Percentiles rank a stretch among this genome's conserved stretches.
Evolutionary conservation across 2,888 invertebrate genomes (phyloP).

Genomic region (Lasius platythorax): DNA sequence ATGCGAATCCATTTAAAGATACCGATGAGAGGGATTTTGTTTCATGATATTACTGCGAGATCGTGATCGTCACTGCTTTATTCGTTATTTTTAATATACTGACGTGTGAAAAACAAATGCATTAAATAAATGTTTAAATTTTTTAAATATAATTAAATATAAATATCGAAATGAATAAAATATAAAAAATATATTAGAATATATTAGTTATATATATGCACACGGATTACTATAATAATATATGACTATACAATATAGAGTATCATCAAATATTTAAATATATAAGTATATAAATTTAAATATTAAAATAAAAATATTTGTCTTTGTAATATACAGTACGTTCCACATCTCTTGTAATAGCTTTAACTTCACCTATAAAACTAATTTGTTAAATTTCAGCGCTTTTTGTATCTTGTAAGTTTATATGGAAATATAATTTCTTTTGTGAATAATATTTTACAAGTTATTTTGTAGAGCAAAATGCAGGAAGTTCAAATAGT

Average conservation of each 20-base stretch:
- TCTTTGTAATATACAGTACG: not conserved
- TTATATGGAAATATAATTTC: not conserved
- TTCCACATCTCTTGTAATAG: not conserved
- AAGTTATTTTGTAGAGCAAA: too few relatives aligned
- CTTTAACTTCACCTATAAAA: not conserved
- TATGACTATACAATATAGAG: too few relatives aligned
- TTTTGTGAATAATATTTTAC: too few relatives aligned
- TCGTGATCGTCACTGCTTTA: not conserved
- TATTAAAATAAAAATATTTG: not conserved
- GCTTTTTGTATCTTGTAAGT: not conserved
- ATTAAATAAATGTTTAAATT: not conserved
- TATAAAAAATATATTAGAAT: not conserved
- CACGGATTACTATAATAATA: too few relatives aligned
- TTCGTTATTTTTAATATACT: not conserved
- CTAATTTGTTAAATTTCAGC: not conserved
- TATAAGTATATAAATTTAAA: not conserved
- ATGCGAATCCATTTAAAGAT: constrained; percentile 37
- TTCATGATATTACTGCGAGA: not conserved
- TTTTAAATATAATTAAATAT: constrained; percentile 4
- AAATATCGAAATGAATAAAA: not conserved
- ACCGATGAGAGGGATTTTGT: not conserved
- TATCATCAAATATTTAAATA: not conserved
- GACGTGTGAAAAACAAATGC: not conserved
- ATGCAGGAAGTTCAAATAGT: too few relatives aligned
- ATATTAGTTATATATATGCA: too few relatives aligned